phyloP scores from a whole-genome alignment of 2,888 invertebrate genomes.

The Omphaloscelis lunosa region DNA sequence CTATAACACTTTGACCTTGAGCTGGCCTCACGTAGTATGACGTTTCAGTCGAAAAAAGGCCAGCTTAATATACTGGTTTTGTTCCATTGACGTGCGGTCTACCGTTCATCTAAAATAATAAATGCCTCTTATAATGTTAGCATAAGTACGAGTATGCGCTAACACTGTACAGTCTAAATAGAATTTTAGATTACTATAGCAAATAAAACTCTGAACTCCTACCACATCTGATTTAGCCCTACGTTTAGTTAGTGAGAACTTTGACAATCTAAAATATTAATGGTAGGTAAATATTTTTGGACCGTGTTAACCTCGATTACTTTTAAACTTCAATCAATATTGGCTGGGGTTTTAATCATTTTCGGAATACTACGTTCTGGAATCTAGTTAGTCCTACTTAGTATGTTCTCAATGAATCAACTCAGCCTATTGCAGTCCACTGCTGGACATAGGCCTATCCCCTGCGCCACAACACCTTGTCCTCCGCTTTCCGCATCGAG shows the following conservation, averaged over 20 bases:
- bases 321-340: constrained; percentile 46
- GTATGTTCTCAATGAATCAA: background rate
- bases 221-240: constrained; percentile 2
- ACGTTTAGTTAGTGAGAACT: constrained; percentile 42
- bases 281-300: constrained; percentile 47
- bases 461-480: too few relatives aligned
- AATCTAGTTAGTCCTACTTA: background rate
- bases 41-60: background rate
- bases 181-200: constrained; percentile 27
- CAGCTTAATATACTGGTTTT: background rate
- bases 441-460: too few relatives aligned
- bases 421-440: too few relatives aligned
- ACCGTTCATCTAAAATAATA: too few relatives aligned
- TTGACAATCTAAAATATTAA: constrained; percentile 53
- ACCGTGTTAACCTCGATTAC: constrained; percentile 33
- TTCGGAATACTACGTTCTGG: background rate
- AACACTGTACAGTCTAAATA: constrained; percentile 12
- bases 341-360: constrained; percentile 14
- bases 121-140: background rate
- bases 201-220: constrained; percentile 27
- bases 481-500: too few relatives aligned
- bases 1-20: too few relatives aligned
- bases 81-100: background rate
- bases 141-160: background rate
- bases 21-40: background rate